Conservation (phyloP, 2,888 invertebrate genomes). For the Brenthis hecate region DNA sequence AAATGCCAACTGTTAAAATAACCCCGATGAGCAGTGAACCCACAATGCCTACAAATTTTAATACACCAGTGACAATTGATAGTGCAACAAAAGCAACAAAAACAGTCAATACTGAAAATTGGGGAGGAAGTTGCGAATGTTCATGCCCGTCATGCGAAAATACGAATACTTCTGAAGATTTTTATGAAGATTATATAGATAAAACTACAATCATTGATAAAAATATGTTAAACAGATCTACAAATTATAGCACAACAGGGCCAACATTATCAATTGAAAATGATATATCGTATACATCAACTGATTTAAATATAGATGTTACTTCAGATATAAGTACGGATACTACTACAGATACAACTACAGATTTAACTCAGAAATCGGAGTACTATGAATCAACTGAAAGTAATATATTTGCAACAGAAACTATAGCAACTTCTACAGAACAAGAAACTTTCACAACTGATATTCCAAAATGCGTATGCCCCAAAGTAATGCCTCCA, state of each 20-base stretch:
- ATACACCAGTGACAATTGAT: slow-evolving; percentile 70
- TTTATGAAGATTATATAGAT: slow-evolving; percentile 66
- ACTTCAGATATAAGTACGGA: slow-evolving; percentile 30
- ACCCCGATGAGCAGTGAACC: slow-evolving; percentile 73
- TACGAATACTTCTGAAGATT: slow-evolving; percentile 60
- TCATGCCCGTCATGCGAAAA: slow-evolving; percentile 86
- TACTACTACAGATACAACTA: slow-evolving; percentile 52
- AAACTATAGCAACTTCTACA: slow-evolving; percentile 48
- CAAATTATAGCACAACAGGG: slow-evolving; percentile 40
- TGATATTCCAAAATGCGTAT: slow-evolving; percentile 60
- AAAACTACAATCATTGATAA: slow-evolving; percentile 44
- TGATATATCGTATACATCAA: slow-evolving; percentile 10
- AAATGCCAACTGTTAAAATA: slow-evolving; percentile 81
- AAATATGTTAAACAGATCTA: slow-evolving; percentile 35
- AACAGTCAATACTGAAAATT: slow-evolving; percentile 53
- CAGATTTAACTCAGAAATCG: slow-evolving; percentile 37
- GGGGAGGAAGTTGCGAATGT: slow-evolving; percentile 88
- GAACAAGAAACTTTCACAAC: slow-evolving; percentile 50
- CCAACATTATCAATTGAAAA: not conserved
- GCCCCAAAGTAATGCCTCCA: slow-evolving; percentile 79
- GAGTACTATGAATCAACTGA: slow-evolving; percentile 31
- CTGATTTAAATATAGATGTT: slow-evolving; percentile 27
- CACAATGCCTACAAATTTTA: slow-evolving; percentile 68
- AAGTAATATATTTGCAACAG: slow-evolving; percentile 1
- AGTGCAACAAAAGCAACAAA: slow-evolving; percentile 52